These are phyloP conservation scores for Polyommatus iphigenia DNA, from an alignment of 2,888 invertebrate genomes.

Conservation along the genomic window DNA sequence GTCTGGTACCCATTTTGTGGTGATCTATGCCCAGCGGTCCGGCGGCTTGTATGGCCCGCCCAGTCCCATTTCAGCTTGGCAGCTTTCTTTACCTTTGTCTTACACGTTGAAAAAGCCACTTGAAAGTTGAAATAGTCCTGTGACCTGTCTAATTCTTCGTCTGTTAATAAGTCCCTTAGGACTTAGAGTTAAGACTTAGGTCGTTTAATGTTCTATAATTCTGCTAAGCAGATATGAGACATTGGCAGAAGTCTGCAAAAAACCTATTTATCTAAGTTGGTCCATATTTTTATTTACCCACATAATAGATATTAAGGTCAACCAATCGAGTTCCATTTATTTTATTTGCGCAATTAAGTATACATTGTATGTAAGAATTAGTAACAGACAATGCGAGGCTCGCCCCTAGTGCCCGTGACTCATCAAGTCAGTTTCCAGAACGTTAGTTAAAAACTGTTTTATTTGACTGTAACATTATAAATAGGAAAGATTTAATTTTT, in stretches of 20 bases:
- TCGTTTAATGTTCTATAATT: no score
- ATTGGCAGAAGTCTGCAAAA: background rate
- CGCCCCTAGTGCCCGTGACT: constrained; percentile 10
- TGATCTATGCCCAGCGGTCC: no score
- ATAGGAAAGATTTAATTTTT: background rate
- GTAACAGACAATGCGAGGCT: constrained; percentile 20
- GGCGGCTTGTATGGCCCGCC: no score
- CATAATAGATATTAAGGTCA: constrained; percentile 5
- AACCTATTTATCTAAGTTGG: background rate
- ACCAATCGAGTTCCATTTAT: background rate
- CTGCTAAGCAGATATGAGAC: no score
- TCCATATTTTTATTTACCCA: background rate
- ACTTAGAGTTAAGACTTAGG: no score
- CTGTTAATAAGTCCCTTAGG: no score
- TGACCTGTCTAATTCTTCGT: background rate
- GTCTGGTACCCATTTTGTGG: no score
- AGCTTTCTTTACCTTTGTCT: no score
- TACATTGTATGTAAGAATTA: background rate
- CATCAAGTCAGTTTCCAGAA: constrained; percentile 22
- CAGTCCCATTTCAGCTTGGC: no score
- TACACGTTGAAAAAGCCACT: no score
- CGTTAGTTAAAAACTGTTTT: background rate
- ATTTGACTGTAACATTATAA: background rate
- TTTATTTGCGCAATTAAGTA: constrained; percentile 21
- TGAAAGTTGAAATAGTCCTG: no score